Percentiles rank a stretch among this genome's conserved stretches.
phyloP scores from a whole-genome alignment of 2,797 vertebrate species.

The Xenops minutus region DNA sequence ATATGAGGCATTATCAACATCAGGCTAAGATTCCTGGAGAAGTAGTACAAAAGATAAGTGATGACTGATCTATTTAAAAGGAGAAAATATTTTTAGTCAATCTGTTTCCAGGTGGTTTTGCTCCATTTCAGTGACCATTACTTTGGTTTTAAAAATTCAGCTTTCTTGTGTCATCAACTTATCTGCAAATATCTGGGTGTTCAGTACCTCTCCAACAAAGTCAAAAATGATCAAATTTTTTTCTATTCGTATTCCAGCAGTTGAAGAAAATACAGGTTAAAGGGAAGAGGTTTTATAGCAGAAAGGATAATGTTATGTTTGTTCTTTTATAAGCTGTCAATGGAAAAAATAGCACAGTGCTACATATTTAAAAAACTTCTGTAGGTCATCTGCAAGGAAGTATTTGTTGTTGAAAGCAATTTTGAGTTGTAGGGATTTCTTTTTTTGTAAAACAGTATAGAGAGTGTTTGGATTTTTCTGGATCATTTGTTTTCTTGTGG shows the following conservation, averaged over 20 bases:
- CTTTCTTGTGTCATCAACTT: background rate
- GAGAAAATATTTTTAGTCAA: background rate
- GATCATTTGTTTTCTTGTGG: background rate
- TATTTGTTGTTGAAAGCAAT: background rate
- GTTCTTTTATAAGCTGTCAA: background rate
- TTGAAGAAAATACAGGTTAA: background rate
- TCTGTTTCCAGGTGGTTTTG: background rate
- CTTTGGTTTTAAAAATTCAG: background rate
- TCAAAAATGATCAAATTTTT: background rate
- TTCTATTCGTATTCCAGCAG: background rate
- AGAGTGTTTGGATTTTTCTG: background rate
- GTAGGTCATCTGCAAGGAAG: background rate
- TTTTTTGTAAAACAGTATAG: background rate
- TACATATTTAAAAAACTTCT: background rate
- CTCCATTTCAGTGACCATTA: background rate
- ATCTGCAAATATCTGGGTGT: background rate
- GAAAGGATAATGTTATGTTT: background rate
- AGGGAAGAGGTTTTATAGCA: background rate
- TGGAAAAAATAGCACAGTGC: background rate
- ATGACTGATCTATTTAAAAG: background rate
- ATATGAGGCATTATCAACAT: background rate
- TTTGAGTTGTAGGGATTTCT: background rate
- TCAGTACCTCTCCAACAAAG: background rate
- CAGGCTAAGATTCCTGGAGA: background rate
- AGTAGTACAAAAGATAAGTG: background rate